phyloP scores from a whole-genome alignment of 2,888 invertebrate genomes.

The Allygus modestus region DNA sequence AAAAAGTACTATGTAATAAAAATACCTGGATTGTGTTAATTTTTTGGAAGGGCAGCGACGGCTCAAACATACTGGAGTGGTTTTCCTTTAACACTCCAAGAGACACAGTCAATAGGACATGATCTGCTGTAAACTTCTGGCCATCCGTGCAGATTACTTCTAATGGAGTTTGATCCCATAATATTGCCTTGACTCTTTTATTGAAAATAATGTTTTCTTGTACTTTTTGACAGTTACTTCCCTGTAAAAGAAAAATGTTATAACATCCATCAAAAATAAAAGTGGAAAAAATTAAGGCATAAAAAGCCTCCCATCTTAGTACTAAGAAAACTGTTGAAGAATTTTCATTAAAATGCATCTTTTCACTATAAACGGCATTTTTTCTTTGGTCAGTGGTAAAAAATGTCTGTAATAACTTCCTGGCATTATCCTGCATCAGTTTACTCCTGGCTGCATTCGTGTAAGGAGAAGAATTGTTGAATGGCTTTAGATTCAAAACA shows the following conservation, averaged over 20 bases:
- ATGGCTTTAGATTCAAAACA: too few species aligned
- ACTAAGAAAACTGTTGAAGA: too few species aligned
- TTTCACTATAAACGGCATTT: too few species aligned
- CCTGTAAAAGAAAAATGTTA: background rate
- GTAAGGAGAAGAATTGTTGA: too few species aligned
- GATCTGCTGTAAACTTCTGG: constrained; percentile 77
- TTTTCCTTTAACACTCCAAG: constrained; percentile 73
- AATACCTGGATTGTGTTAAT: constrained; percentile 76
- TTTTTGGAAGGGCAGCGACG: constrained; percentile 78
- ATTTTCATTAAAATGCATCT: too few species aligned
- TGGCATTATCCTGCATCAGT: too few species aligned
- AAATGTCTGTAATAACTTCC: too few species aligned
- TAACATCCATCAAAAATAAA: too few species aligned
- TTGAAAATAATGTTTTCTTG: constrained; percentile 75
- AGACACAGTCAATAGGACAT: constrained; percentile 83
- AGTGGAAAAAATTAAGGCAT: background rate
- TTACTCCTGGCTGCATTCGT: too few species aligned
- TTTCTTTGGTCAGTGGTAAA: too few species aligned
- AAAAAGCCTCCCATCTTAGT: too few species aligned
- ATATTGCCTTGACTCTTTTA: constrained; percentile 78
- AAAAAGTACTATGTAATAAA: too few species aligned
- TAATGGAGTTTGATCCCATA: constrained; percentile 71
- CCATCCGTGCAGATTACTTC: constrained; percentile 77
- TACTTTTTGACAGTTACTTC: constrained; percentile 10
- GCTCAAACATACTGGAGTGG: constrained; percentile 76